phyloP scores from a whole-genome alignment of 2,888 invertebrate species.

The Lepidochitona cinerea region DNA sequence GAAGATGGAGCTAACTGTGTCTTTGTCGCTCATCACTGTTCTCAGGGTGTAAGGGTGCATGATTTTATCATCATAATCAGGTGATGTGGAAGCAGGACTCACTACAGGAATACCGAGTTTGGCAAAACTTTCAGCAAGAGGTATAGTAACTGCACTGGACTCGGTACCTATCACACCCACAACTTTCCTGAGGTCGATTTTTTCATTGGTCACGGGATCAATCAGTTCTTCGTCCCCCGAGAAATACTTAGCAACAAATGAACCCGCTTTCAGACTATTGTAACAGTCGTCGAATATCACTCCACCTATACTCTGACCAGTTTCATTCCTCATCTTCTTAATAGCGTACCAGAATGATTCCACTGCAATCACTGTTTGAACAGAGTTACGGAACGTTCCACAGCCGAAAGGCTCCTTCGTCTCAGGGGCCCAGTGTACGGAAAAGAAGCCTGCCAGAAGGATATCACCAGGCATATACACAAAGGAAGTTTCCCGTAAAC shows the following conservation, averaged over 20 bases:
- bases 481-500: background rate
- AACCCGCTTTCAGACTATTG: background rate
- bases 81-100: background rate
- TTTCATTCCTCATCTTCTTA: background rate
- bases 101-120: background rate
- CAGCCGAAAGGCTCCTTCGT: background rate
- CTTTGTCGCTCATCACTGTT: background rate
- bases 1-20: background rate
- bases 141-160: background rate
- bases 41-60: background rate
- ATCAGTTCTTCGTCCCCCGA: background rate
- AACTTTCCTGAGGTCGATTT: background rate
- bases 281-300: constrained; percentile 2
- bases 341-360: background rate
- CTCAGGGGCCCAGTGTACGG: background rate
- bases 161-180: background rate
- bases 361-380: background rate
- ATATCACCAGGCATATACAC: background rate
- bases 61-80: background rate
- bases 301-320: background rate
- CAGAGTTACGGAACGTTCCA: background rate
- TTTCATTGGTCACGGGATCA: background rate
- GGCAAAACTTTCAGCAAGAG: background rate
- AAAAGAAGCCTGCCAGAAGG: background rate
- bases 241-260: background rate